Conservation (phyloP, 2,797 vertebrate genomes). For the Falco biarmicus region DNA sequence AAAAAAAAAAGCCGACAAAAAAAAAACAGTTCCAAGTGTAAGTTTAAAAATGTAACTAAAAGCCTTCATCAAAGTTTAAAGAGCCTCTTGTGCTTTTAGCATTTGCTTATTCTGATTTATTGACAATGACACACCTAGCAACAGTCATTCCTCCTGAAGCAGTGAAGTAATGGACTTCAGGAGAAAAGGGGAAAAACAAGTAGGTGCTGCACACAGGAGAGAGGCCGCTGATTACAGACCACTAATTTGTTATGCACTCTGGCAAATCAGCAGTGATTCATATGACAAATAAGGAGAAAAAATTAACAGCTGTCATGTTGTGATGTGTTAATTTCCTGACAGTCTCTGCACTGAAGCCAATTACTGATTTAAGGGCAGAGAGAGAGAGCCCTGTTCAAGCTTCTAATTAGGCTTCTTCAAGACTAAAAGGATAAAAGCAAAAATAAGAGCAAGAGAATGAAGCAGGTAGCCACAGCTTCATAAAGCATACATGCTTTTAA, state of each 20-base stretch:
- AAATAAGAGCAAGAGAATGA: constrained; percentile 86
- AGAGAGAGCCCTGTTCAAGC: constrained; percentile 91
- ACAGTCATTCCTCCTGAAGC: constrained; percentile 75
- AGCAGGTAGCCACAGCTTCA: constrained; percentile 84
- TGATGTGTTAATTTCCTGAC: constrained; percentile 99
- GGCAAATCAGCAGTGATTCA: constrained; percentile 96
- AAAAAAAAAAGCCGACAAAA: neutral
- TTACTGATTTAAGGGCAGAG: constrained; percentile 99
- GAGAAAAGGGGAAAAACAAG: constrained; percentile 74
- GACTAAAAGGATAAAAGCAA: constrained; percentile 97
- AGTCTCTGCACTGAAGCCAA: constrained; percentile 97
- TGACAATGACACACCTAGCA: constrained; percentile 85
- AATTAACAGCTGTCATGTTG: constrained; percentile 99
- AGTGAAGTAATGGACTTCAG: constrained; percentile 80
- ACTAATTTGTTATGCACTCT: constrained; percentile 96
- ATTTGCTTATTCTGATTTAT: constrained; percentile 87
- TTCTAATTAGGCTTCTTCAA: constrained; percentile 98
- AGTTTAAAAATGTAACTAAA: constrained; percentile 89
- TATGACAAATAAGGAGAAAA: constrained; percentile 94
- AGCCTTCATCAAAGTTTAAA: constrained; percentile 90
- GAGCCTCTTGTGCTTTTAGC: constrained; percentile 84
- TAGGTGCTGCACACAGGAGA: constrained; percentile 80
- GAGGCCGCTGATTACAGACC: constrained; percentile 93
- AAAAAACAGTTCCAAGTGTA: constrained; percentile 76
- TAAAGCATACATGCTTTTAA: constrained; percentile 79